phyloP scores from a whole-genome alignment of 64 coral and sea anemone species.

The Anthopleura sola region DNA sequence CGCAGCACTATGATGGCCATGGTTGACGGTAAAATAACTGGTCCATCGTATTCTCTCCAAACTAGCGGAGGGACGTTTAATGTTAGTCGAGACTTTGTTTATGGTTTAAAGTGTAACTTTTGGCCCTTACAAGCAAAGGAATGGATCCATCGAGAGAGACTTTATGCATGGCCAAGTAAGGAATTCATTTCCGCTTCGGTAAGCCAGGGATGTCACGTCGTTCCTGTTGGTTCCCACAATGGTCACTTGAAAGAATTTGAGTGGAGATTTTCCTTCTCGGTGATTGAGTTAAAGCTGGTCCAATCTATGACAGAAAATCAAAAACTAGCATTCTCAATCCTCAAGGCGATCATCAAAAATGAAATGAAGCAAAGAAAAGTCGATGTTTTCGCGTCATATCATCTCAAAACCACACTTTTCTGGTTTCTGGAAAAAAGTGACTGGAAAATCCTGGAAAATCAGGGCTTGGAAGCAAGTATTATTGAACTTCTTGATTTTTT shows the following conservation, averaged over 20 bases:
- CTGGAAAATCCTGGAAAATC: conserved; percentile 8
- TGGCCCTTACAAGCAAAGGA: conserved; percentile 81
- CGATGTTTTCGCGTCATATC: conserved; percentile 65
- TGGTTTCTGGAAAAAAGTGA: conserved; percentile 70
- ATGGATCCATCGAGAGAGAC: conserved; percentile 49
- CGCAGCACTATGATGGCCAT: not conserved
- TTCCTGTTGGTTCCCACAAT: conserved; percentile 64
- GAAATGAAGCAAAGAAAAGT: conserved; percentile 55
- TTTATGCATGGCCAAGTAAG: conserved; percentile 31
- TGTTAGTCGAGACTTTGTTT: conserved; percentile 76
- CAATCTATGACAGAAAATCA: conserved; percentile 46
- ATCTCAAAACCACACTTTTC: conserved; percentile 66
- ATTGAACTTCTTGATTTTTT: conserved; percentile 54
- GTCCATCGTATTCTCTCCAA: conserved; percentile 55
- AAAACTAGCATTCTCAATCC: conserved; percentile 63
- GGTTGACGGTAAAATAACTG: conserved; percentile 21
- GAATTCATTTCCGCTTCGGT: conserved; percentile 31
- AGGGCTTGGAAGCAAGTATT: conserved; percentile 39
- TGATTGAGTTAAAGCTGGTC: conserved; percentile 52
- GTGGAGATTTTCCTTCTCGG: conserved; percentile 78
- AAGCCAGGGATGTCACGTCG: conserved; percentile 51
- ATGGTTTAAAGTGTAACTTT: conserved; percentile 63
- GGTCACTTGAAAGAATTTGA: conserved; percentile 48
- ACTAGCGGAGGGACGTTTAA: not conserved
- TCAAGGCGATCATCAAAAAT: conserved; percentile 69